Conservation (phyloP, 1,140 invertebrate species). For the Anastrepha obliqua region DNA sequence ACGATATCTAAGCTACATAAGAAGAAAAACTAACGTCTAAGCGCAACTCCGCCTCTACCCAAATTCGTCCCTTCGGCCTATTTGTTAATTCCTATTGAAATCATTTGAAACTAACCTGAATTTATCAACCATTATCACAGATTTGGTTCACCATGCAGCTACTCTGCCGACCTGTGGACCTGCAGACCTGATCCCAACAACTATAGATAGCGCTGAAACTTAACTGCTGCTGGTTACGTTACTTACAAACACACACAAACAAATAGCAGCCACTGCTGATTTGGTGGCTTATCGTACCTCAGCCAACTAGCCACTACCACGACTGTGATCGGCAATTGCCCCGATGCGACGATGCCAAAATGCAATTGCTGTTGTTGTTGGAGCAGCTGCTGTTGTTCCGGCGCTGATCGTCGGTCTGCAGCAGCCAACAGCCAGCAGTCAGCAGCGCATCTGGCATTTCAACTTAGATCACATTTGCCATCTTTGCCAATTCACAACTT, state of each 20-base stretch:
- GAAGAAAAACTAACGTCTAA: no score
- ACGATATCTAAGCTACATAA: no score
- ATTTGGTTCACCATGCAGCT: neutral
- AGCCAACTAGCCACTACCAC: conserved; percentile 33
- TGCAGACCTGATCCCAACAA: conserved; percentile 25
- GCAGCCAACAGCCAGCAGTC: neutral
- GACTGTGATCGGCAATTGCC: conserved; percentile 1
- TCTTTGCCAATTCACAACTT: neutral
- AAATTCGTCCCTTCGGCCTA: no score
- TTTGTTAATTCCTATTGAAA: no score
- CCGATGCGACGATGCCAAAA: conserved; percentile 1
- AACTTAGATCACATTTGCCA: conserved; percentile 43
- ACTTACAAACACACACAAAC: conserved; percentile 8
- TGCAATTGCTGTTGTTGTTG: conserved; percentile 16
- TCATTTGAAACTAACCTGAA: no score
- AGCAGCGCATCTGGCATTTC: conserved; percentile 29
- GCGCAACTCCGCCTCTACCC: no score
- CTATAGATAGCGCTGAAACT: neutral
- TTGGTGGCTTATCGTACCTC: conserved; percentile 6
- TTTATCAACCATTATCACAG: no score
- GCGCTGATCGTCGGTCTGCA: conserved; percentile 20
- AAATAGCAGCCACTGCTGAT: neutral
- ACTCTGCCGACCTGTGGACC: neutral
- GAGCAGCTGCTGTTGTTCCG: neutral
- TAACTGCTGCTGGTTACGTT: conserved; percentile 24